These are phyloP conservation scores for Poeciliopsis presidionis DNA, from an alignment of 2,797 vertebrate species.

Conservation along the genomic window DNA sequence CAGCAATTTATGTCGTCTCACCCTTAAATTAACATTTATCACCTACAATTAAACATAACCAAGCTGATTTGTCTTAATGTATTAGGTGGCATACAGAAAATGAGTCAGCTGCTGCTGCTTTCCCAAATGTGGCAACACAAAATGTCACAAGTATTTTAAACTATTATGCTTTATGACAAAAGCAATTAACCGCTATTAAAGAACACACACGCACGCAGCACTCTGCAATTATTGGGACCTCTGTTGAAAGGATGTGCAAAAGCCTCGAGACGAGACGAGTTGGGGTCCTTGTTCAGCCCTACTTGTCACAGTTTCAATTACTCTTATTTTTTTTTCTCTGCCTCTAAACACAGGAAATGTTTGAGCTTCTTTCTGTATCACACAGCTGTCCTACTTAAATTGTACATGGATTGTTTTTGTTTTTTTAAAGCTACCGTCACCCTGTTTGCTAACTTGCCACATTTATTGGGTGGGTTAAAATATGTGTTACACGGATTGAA, in stretches of 20 bases:
- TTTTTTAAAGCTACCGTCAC: background rate
- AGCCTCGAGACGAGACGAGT: background rate
- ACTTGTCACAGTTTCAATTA: background rate
- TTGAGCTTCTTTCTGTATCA: background rate
- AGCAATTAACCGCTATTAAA: conserved; percentile 7
- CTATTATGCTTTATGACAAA: background rate
- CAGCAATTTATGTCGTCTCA: background rate
- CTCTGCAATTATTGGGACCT: background rate
- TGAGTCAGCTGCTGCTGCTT: background rate
- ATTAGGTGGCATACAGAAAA: conserved; percentile 9
- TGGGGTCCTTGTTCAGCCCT: background rate
- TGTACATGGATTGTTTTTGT: background rate
- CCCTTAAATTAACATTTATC: conserved; percentile 1
- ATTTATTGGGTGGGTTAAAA: background rate
- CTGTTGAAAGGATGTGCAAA: background rate
- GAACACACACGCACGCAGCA: background rate
- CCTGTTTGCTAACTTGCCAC: background rate
- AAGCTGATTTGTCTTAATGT: background rate
- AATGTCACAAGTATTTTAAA: conserved; percentile 9
- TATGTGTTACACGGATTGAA: background rate
- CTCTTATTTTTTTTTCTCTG: background rate
- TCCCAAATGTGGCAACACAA: conserved; percentile 1
- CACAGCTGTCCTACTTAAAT: background rate
- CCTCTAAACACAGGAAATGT: background rate
- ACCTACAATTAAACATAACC: background rate